These are phyloP conservation scores for Antidorcas marsupialis DNA, from an alignment of 2,113 vertebrate genomes.

Conservation along the genomic window DNA sequence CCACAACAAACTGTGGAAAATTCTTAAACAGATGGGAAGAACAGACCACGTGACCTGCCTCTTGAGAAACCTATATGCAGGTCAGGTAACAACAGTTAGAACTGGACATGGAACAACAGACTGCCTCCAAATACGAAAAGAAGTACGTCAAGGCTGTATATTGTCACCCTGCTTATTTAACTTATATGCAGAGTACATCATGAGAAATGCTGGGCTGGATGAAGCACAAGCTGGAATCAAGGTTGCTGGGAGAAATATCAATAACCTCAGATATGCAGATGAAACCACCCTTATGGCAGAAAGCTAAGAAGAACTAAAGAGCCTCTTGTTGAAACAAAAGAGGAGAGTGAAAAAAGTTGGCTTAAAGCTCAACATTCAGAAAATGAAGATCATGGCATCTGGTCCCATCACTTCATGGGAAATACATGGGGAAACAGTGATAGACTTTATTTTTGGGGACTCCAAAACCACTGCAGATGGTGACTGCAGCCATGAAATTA, in stretches of 20 bases:
- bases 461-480: background rate
- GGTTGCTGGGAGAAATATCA: background rate
- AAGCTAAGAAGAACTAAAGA: background rate
- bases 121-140: background rate
- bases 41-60: background rate
- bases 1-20: background rate
- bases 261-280: background rate
- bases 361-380: background rate
- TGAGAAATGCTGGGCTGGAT: background rate
- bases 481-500: background rate
- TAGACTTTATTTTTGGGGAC: background rate
- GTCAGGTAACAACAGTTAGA: background rate
- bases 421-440: background rate
- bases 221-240: background rate
- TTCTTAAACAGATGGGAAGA: background rate
- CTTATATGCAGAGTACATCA: background rate
- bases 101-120: background rate
- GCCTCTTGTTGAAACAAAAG: background rate
- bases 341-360: background rate
- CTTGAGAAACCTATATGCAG: background rate
- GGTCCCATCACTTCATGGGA: background rate
- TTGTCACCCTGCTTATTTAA: background rate
- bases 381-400: background rate
- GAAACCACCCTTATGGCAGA: background rate
- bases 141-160: background rate